Base-by-base conservation (phyloP, 1,140 invertebrate genomes). In the Papilio helenus region DNA sequence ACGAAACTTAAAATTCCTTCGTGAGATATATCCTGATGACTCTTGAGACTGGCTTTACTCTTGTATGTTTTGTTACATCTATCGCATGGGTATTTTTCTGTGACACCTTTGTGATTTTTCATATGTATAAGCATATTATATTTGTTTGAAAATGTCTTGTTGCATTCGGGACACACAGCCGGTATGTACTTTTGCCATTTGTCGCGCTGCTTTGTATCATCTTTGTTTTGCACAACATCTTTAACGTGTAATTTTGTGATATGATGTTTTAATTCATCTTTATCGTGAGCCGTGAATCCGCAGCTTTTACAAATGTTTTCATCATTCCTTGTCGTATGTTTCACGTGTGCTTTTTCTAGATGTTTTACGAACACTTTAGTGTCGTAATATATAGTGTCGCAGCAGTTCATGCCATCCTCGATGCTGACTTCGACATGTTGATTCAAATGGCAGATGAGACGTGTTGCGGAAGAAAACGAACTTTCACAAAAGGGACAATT, bases 121-220 rank as follows among this genome's bases (percentile, higher is more conserved):
- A 89, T 81, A 72, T 93, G 92, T 1, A 82, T 79, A 0, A 86
- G 82, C 90, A 93, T 90, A 82, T 90, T 91, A 83, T 93, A 91
- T 79, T 92, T 92, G 76, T 92, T 93, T 0, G 90, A 92, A 80
- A 92, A 93, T 0, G 84, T 88, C 71, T 89, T 90, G 58, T 91
- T 88, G 79, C 92, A 94, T 61, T 88, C 84, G 0, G 91, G 88
- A 71, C 93, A 93, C 1, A 84, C 82, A 0, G 87, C 90, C 0
- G 90, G 90, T n/a, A 89, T 89, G 76, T 86, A 88, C 72, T 88
- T 90, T 55, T 89, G 89, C 65, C 85, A 84, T 71, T 84, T 88
- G 3, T 87, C 51, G 46, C 34, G 44, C 72, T 58, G 68, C 71
- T 83, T 51, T 76, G 72, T 76, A 18, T 79, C 82, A 18, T 79